Evolutionary conservation across 2,113 vertebrate species (phyloP).

Genomic region (Gila orcuttii): DNA sequence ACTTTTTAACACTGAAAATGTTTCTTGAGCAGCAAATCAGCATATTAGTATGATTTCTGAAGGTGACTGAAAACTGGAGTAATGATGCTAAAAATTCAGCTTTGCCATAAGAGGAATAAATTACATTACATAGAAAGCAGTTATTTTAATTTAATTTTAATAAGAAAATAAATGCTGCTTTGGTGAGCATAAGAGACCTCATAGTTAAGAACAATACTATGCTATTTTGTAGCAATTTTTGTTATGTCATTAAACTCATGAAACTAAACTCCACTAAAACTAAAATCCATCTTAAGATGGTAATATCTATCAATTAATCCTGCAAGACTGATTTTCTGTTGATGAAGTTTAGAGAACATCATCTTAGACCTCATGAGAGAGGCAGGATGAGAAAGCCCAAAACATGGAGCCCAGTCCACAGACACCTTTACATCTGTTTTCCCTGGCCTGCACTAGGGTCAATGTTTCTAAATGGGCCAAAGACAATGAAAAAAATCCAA

Average conservation of each 20-base stretch:
- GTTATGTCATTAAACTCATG: no score
- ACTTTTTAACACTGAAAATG: background rate
- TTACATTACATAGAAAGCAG: background rate
- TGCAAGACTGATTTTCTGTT: background rate
- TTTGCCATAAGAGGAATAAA: background rate
- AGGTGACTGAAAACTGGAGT: background rate
- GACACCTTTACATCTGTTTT: conserved; percentile 57
- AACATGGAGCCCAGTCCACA: conserved; percentile 47
- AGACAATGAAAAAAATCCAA: background rate
- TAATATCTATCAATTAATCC: background rate
- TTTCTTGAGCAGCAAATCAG: background rate
- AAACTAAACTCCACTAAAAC: no score
- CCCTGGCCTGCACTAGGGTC: conserved; percentile 49
- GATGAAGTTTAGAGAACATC: background rate
- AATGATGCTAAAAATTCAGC: background rate
- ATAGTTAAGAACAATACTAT: background rate
- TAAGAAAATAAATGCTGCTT: no score
- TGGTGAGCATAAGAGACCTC: background rate
- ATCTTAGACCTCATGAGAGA: background rate
- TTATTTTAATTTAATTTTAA: no score
- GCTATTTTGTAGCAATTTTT: no score
- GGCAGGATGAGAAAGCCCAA: conserved; percentile 66
- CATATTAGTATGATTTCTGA: background rate
- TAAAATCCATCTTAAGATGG: background rate
- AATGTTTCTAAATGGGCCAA: background rate